phyloP scores from a whole-genome alignment of 2,113 vertebrate species.

The Mandrillus leucophaeus region DNA sequence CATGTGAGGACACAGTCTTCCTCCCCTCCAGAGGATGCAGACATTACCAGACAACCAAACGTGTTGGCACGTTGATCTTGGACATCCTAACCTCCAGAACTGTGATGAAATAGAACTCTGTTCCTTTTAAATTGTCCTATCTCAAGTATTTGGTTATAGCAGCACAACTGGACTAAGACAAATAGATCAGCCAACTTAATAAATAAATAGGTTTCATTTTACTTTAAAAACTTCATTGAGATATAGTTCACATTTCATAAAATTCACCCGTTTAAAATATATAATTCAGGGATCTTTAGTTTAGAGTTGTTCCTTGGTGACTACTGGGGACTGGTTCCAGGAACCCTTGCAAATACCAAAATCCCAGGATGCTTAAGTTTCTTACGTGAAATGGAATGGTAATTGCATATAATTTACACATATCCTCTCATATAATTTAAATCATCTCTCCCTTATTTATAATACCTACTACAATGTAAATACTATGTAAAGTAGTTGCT shows the following conservation, averaged over 20 bases:
- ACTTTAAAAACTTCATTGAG: neutral
- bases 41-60: neutral
- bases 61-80: neutral
- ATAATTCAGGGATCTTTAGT: neutral
- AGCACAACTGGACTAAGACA: neutral
- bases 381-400: neutral
- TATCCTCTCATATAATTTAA: neutral
- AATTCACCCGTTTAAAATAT: neutral
- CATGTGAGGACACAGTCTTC: neutral
- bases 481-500: neutral
- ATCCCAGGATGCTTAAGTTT: neutral
- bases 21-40: neutral
- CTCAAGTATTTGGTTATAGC: neutral
- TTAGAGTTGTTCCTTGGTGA: neutral
- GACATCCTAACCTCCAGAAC: neutral
- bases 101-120: neutral
- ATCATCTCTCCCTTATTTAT: neutral
- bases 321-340: neutral
- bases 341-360: neutral
- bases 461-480: neutral
- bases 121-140: neutral
- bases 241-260: neutral
- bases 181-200: neutral
- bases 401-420: neutral
- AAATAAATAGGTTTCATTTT: neutral